Base-by-base conservation (phyloP, 2,797 vertebrate genomes). In the Premnoplex brunnescens region DNA sequence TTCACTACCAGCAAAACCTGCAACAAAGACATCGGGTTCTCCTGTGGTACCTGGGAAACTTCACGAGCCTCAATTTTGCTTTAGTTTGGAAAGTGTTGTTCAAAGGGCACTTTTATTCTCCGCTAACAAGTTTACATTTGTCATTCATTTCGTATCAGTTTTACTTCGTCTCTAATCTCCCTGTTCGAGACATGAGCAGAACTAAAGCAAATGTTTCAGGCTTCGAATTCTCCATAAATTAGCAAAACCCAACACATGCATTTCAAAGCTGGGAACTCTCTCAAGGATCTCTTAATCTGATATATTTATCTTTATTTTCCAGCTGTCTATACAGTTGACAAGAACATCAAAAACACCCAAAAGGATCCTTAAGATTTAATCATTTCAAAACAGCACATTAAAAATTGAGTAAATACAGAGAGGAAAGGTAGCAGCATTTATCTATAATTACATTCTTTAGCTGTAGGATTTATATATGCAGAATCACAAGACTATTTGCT, bases 261-360 rank as follows among this genome's bases (percentile, higher is more conserved):
- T 74, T 92, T 95, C 84, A 85, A 86, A 92, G 56, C 67, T 82
- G 81, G 49, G 91, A 86, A 56, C 58, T 80, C 55, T 77, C 75
- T 91, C 54, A 89, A 94, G 66, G 59, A 91, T 84, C 73, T 94
- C 41, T 64, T 80, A 37, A 67, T 85, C 92, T 86, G 81, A 64
- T 81, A 92, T 74, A 94, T 69, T 90, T 85, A 86, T 93, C 94
- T 91, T 68, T 64, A 62, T 67, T 95, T 91, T 93, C 80, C 94
- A 96, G 91, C 79, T 88, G 85, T 74, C 91, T 85, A 5, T 49
- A 72, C 21, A 84, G 73, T 72, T 69, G 68, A 94, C 66, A 91
- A 84, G 66, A 91, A 51, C 17, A 91, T 39, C 56, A 85, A 54
- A 91, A 93, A 5, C 28, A 82, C 80, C 67, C 76, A 32, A 67